These are phyloP conservation scores for Camponotus fellah DNA, from an alignment of 2,888 invertebrate genomes.

Conservation along the genomic window DNA sequence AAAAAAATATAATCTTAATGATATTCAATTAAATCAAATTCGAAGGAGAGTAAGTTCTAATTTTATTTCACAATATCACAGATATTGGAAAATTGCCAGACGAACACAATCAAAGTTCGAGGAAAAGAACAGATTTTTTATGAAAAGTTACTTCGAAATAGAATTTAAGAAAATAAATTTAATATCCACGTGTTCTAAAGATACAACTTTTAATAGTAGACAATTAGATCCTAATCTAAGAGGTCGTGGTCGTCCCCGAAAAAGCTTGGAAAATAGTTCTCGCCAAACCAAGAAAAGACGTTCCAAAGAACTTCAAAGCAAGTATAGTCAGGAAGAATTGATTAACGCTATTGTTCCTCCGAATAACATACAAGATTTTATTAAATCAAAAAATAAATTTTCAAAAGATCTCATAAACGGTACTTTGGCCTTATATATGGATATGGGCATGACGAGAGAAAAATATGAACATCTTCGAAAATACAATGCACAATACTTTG, in stretches of 20 bases:
- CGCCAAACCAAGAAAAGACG: slow-evolving; percentile 5
- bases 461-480: slow-evolving; percentile 43
- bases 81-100: slow-evolving; percentile 15
- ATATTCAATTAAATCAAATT: slow-evolving; percentile 2
- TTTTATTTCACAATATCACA: slow-evolving; percentile 34
- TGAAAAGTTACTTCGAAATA: background rate
- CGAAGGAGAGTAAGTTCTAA: background rate
- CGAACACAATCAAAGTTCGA: slow-evolving; percentile 2
- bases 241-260: slow-evolving; percentile 18
- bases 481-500: slow-evolving; percentile 25
- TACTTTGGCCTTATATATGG: slow-evolving; percentile 42
- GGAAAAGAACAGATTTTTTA: background rate
- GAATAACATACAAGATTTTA: background rate
- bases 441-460: slow-evolving; percentile 39
- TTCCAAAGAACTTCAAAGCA: slow-evolving; percentile 7
- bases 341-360: background rate
- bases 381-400: background rate
- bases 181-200: background rate
- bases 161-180: background rate
- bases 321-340: slow-evolving; percentile 15
- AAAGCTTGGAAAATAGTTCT: slow-evolving; percentile 8
- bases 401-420: slow-evolving; percentile 19
- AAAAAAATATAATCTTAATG: background rate
- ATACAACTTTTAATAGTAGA: background rate
- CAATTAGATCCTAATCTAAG: background rate